Evolutionary conservation across 2,797 vertebrate genomes (phyloP), one percentile per base, ranked within the genome.

Genomic region (Leucoraja ocellata): DNA sequence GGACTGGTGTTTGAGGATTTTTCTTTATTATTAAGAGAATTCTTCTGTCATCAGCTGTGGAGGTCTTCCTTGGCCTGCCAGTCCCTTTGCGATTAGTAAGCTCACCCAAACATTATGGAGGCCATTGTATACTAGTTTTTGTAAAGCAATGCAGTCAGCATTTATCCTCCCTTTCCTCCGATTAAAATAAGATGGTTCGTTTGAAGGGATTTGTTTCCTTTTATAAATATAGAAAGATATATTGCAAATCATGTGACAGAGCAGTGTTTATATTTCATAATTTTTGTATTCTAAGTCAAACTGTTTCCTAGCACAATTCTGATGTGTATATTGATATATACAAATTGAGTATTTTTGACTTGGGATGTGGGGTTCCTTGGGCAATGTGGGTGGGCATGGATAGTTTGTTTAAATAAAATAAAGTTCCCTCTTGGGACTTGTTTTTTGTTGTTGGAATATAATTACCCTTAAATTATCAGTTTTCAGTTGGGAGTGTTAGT

Each of bases 191-290:
- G 93, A 92, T 93, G 94, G 94, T 95, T 93, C 93, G 92, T 71
- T 86, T 93, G 58, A 16, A 63, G 39, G 91, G 39, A 54, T 58
- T 63, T 93, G n/a, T 16, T 77, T 74, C 39, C 90, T 28, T 28
- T 77, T 93, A 32, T 93, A 93, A 74, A 93, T 93, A 93, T 93
- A 4, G 21, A 93, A 77, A 77, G 39, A 77, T 78, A 93, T 93
- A 93, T 77, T 54, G 71, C 71, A 93, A 21, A 93, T 93, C 91
- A 88, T 68, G n/a, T 32, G 61, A 94, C 94, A 95, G 94, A 95
- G 94, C 88, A 94, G 94, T 93, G 95, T 94, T 94, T 95, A 94
- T 96, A 93, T 93, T 96, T 96, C 95, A 94, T 94, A 95, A 94
- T 54, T 36, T 96, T 96, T 96, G 95, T 95, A 95, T 95, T 95